phyloP scores from a whole-genome alignment of 1,140 invertebrate genomes.

The Macrobrachium rosenbergii region DNA sequence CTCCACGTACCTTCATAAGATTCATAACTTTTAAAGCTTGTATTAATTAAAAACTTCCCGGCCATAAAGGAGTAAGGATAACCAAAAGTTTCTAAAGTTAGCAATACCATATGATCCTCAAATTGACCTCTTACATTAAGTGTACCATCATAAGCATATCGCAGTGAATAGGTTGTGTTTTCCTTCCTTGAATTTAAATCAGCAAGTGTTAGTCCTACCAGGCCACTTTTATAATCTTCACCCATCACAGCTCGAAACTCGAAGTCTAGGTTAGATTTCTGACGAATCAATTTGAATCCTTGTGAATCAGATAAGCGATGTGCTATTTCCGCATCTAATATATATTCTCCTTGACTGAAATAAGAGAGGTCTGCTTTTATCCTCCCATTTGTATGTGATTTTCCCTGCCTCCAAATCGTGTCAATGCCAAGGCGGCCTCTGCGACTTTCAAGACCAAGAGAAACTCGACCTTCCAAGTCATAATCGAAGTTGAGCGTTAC shows the following conservation, averaged over 20 bases:
- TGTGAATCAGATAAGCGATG: no score
- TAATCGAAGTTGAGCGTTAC: slow-evolving; percentile 4
- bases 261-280: no score
- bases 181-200: no score
- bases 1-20: slow-evolving; percentile 20
- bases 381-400: neutral
- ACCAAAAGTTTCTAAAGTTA: neutral
- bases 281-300: no score
- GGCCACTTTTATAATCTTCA: no score
- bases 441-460: neutral
- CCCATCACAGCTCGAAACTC: no score
- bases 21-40: slow-evolving; percentile 40
- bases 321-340: no score
- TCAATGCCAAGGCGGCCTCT: slow-evolving; percentile 3
- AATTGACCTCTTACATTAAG: slow-evolving; percentile 32
- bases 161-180: no score
- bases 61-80: neutral
- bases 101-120: neutral
- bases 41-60: slow-evolving; percentile 28
- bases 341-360: no score
- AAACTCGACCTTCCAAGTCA: slow-evolving; percentile 8
- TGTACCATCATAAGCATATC: neutral
- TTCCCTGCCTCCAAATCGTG: neutral
- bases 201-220: no score
- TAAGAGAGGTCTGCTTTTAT: no score